Evolutionary conservation across 2,888 invertebrate species (phyloP).

Genomic region (Pristionchus japonicus): DNA sequence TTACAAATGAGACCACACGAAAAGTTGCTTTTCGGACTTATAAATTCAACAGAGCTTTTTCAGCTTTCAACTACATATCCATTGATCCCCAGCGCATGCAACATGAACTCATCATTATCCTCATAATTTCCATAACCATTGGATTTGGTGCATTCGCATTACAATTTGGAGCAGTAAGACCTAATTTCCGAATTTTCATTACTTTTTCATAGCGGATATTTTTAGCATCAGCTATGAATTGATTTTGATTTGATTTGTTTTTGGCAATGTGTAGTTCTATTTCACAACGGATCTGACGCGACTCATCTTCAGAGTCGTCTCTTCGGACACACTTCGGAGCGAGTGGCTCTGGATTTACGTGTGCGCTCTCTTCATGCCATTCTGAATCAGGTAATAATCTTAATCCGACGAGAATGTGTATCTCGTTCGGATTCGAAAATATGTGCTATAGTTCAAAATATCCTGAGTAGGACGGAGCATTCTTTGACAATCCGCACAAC

Average conservation of each 20-base stretch:
- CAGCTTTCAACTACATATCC: not conserved
- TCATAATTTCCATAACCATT: conserved; percentile 5
- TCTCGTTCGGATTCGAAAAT: not conserved
- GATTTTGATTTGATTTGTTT: too few relatives aligned
- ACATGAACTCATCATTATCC: conserved; percentile 32
- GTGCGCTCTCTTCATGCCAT: conserved; percentile 19
- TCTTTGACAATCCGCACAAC: conserved; percentile 57
- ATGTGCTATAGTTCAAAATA: too few relatives aligned
- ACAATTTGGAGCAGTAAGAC: conserved; percentile 27
- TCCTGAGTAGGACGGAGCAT: conserved; percentile 57
- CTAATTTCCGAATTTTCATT: not conserved
- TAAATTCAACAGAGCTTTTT: too few relatives aligned
- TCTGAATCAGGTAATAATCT: conserved; percentile 39
- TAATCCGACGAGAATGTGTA: too few relatives aligned
- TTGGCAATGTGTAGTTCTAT: too few relatives aligned
- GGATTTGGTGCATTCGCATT: conserved; percentile 33
- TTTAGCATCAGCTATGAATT: too few relatives aligned
- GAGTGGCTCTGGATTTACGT: conserved; percentile 35
- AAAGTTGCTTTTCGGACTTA: too few relatives aligned
- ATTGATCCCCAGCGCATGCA: conserved; percentile 12
- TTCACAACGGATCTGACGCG: too few relatives aligned
- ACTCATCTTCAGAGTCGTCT: conserved; percentile 38
- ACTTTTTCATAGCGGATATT: conserved; percentile 36
- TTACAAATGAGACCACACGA: too few relatives aligned
- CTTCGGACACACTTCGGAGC: conserved; percentile 29